Base-by-base conservation (phyloP, 1,140 invertebrate species). In the Drosophila lacteicornis region DNA sequence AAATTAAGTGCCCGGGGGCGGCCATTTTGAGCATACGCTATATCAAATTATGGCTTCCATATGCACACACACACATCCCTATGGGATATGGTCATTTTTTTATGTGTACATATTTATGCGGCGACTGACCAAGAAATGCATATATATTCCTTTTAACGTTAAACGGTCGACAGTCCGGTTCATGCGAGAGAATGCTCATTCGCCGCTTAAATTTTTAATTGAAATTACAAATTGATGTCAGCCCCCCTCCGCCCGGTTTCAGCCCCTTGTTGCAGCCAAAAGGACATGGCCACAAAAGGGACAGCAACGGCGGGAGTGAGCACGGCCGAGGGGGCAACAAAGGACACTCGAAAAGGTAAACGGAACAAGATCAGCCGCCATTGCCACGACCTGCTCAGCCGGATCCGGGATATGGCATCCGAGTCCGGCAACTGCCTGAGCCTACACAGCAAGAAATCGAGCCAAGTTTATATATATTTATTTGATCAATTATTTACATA, bases 181-280 rank as follows among this genome's bases (percentile, higher is more conserved):
- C 66, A 42, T 33, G 63, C 56, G 6, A 43, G 36, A 38, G 51
- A 73, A 71, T 71, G 66, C 45, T 73, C 67, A 73, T 71, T 73
- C 53, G 69, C 70, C 67, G 75, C 73, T 85, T 86, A 76, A 87
- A 86, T 86, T 87, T 87, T 86, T 87, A 86, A 87, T 87, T 86
- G 75, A 87, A 86, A 86, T 86, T 86, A 86, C 83, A 76, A 82
- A 86, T 86, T 86, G 79, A 86, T 86, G 75, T 66, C 70, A 65
- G 66, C 67, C 57, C 40, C 36, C 30, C 27, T 17, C 5, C 27
- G 5, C 27, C 27, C 0, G 27, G 6, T 30, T 30, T 30, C 27
- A 6, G 27, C 27, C 27, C 36, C 27, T 50, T 50, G 57, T 36
- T 69, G 58, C 73, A 65, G 60, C 33, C 71, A 61, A 58, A 43